Conservation (phyloP, 2,888 invertebrate genomes). For the Argynnis bischoffii region DNA sequence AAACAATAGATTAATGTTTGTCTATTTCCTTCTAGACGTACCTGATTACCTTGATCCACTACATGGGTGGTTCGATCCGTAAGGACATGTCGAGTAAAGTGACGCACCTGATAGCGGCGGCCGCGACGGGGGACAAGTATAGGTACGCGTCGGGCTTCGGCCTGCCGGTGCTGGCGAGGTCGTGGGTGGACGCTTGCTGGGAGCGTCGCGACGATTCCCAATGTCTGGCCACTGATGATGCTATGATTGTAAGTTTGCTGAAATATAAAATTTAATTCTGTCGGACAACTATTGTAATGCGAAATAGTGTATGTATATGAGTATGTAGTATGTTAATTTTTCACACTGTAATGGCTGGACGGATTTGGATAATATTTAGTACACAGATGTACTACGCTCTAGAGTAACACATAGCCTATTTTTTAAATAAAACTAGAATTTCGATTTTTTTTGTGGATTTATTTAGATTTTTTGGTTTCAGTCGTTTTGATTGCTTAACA, state of each 20-base stretch:
- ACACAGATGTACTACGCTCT: too few species aligned
- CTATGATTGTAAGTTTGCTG: conserved; percentile 44
- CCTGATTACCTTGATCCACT: conserved; percentile 94
- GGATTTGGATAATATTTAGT: too few species aligned
- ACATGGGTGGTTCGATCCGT: conserved; percentile 97
- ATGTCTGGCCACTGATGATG: conserved; percentile 87
- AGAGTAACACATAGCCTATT: too few species aligned
- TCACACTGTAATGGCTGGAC: too few species aligned
- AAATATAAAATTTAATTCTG: too few species aligned
- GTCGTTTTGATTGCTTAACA: too few species aligned
- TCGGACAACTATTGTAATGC: not conserved
- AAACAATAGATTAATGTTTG: not conserved
- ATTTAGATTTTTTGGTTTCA: too few species aligned
- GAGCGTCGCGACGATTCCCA: conserved; percentile 86
- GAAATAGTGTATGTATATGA: not conserved
- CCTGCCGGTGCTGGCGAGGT: conserved; percentile 92
- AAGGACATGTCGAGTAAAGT: conserved; percentile 94
- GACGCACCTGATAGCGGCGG: conserved; percentile 96
- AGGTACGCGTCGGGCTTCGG: conserved; percentile 95
- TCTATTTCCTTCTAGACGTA: conserved; percentile 83
- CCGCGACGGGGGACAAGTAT: conserved; percentile 95
- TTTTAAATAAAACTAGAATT: too few species aligned
- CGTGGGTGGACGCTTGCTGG: conserved; percentile 96
- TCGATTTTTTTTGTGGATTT: too few species aligned
- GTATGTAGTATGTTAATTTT: too few species aligned